These are phyloP conservation scores for Helicolenus hilgendorfi DNA, from an alignment of 2,797 vertebrate species.

Conservation along the genomic window DNA sequence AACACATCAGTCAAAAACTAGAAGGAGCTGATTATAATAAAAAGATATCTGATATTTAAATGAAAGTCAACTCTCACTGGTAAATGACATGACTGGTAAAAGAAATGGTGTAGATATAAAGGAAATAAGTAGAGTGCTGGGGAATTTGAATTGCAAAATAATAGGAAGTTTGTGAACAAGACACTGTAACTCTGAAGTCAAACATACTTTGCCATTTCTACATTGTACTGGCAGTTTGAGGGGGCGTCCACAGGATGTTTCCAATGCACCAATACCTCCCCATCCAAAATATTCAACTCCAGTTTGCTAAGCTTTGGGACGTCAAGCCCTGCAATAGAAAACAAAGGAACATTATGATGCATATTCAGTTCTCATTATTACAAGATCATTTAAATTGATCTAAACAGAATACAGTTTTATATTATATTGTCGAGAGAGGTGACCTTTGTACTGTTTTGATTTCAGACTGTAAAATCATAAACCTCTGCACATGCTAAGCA, in stretches of 20 bases:
- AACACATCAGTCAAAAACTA: slow-evolving; percentile 13
- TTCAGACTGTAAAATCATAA: neutral
- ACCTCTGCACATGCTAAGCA: neutral
- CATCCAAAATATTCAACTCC: slow-evolving; percentile 75
- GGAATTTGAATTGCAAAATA: neutral
- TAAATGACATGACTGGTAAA: neutral
- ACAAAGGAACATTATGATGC: neutral
- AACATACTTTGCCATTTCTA: slow-evolving; percentile 80
- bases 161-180: neutral
- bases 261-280: slow-evolving; percentile 77
- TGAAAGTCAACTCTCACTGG: neutral
- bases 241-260: slow-evolving; percentile 34
- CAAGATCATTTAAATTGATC: neutral
- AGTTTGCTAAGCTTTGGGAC: slow-evolving; percentile 36
- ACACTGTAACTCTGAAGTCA: neutral
- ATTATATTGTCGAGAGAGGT: neutral
- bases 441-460: neutral
- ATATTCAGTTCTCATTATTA: neutral
- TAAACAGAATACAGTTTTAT: neutral
- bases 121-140: neutral
- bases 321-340: slow-evolving; percentile 36
- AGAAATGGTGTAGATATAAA: neutral
- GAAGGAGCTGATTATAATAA: neutral
- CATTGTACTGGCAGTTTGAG: slow-evolving; percentile 67
- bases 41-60: neutral